These are phyloP conservation scores for Nasonia vitripennis DNA, from an alignment of 1,140 invertebrate genomes.

Conservation along the genomic window DNA sequence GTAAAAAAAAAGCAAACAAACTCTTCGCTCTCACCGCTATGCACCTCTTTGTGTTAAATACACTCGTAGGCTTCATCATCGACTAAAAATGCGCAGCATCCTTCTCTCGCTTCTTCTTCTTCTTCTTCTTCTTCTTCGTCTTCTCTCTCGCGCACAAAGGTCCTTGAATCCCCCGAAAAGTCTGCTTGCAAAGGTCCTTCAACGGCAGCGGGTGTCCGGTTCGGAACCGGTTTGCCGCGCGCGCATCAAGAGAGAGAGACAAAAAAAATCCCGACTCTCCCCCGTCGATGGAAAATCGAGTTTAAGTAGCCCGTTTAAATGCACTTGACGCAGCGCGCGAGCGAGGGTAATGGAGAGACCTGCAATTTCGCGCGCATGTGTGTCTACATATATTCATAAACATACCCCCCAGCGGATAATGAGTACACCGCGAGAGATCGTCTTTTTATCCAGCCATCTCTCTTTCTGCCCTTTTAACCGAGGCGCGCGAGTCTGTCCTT, in stretches of 20 bases:
- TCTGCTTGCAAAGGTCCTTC: background rate
- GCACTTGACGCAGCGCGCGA: constrained; percentile 13
- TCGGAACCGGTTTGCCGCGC: background rate
- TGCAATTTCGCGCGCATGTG: background rate
- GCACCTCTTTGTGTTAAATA: background rate
- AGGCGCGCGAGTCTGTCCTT: background rate
- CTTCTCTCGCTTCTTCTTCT: background rate
- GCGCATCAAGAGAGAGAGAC: background rate
- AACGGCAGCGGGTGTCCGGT: background rate
- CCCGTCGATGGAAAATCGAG: constrained; percentile 8
- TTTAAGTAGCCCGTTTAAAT: constrained; percentile 35
- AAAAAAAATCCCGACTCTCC: background rate
- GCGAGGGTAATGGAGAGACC: constrained; percentile 6
- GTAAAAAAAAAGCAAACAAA: constrained; percentile 62
- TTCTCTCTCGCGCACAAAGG: background rate
- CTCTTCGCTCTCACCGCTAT: background rate
- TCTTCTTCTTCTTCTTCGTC: background rate
- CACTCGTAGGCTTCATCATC: background rate
- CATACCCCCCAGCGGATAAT: no score
- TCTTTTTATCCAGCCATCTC: background rate
- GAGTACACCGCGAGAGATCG: background rate
- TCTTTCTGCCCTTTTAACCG: background rate
- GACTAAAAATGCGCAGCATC: background rate
- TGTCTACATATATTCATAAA: background rate
- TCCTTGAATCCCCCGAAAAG: constrained; percentile 18